These are phyloP conservation scores for Drosophila bipectinata DNA, from an alignment of 1,140 invertebrate species.

Conservation along the genomic window DNA sequence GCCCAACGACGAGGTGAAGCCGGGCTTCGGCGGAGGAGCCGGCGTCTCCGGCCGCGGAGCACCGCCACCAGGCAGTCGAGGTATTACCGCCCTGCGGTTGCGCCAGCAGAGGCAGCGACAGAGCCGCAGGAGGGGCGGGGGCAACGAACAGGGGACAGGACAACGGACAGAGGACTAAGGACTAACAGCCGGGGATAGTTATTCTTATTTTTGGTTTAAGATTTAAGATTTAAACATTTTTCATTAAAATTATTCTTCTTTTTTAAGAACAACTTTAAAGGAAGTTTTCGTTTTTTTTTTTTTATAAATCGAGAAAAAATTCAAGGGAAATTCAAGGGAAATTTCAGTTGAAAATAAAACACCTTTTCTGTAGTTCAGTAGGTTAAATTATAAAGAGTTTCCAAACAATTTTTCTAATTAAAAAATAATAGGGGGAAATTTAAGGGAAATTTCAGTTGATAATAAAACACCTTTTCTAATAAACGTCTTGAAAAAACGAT, in stretches of 20 bases:
- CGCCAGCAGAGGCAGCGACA: slow-evolving; percentile 56
- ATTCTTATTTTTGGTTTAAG: not conserved
- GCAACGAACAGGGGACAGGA: not conserved
- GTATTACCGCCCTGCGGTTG: slow-evolving; percentile 68
- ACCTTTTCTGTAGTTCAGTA: too few relatives aligned
- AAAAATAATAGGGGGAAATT: too few relatives aligned
- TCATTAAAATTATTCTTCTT: not conserved
- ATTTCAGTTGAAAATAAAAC: too few relatives aligned
- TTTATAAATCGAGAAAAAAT: too few relatives aligned
- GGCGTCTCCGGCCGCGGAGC: not conserved
- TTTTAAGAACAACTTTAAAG: too few relatives aligned
- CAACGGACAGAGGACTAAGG: not conserved
- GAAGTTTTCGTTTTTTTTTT: too few relatives aligned
- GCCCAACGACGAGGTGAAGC: slow-evolving; percentile 75
- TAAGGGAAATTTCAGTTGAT: too few relatives aligned
- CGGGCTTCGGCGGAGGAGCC: not conserved
- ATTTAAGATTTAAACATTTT: not conserved
- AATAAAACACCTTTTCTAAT: too few relatives aligned
- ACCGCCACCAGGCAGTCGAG: slow-evolving; percentile 51
- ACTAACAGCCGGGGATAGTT: not conserved
- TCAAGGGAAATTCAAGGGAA: too few relatives aligned
- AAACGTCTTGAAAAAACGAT: too few relatives aligned
- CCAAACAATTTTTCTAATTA: too few relatives aligned
- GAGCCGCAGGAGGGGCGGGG: slow-evolving; percentile 24
- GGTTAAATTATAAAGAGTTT: too few relatives aligned